Conservation (phyloP, 2,797 vertebrate genomes). For the Myotis pilosus region DNA sequence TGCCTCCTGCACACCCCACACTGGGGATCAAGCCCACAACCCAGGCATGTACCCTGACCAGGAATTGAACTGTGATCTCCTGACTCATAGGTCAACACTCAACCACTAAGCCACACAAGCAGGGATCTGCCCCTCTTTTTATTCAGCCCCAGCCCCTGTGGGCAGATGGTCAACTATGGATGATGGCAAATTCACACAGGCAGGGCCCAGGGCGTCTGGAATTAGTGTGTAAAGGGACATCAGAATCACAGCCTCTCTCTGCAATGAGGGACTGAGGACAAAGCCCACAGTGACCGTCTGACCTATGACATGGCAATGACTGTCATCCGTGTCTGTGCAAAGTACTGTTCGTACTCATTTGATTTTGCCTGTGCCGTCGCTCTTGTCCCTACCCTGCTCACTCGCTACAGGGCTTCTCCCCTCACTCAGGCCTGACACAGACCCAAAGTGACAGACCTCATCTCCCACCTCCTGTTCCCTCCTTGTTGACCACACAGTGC, state of each 20-base stretch:
- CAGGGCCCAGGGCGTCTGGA: background rate
- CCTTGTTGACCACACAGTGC: background rate
- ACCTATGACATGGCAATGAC: background rate
- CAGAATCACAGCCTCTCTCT: background rate
- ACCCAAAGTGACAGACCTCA: background rate
- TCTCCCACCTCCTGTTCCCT: background rate
- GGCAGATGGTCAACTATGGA: background rate
- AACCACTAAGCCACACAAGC: no score
- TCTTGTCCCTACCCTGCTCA: background rate
- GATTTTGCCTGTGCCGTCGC: fast-evolving
- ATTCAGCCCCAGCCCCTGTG: background rate
- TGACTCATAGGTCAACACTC: no score
- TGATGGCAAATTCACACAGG: no score
- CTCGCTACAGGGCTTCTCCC: background rate
- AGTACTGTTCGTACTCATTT: background rate
- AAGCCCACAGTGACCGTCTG: background rate
- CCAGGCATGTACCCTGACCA: no score
- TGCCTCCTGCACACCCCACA: no score
- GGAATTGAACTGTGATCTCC: no score
- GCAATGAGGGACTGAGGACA: background rate
- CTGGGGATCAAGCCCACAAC: no score
- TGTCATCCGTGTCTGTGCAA: background rate
- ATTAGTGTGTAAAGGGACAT: background rate
- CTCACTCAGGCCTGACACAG: background rate
- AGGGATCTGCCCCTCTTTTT: background rate